These are phyloP conservation scores for Neosilurus hyrtlii DNA, from an alignment of 2,797 vertebrate species.

Conservation along the genomic window DNA sequence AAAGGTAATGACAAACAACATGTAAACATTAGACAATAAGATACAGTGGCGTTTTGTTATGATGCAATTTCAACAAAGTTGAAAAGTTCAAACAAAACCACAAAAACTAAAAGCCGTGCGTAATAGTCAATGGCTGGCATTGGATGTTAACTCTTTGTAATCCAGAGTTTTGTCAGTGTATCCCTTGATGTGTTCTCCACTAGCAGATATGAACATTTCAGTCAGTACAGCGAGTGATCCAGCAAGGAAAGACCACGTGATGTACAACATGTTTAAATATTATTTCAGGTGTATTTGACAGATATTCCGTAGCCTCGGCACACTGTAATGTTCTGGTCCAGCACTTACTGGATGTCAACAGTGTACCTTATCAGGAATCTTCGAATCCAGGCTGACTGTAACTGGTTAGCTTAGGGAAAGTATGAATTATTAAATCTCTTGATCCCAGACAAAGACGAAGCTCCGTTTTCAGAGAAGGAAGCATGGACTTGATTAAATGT, in stretches of 20 bases:
- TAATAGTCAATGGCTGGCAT: not conserved
- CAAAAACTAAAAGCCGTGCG: not conserved
- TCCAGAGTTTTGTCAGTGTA: not conserved
- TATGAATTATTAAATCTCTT: not conserved
- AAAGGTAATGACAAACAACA: not conserved
- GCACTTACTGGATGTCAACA: not conserved
- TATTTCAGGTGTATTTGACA: not conserved
- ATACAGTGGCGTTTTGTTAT: not conserved
- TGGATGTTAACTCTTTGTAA: not conserved
- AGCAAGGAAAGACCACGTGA: not conserved
- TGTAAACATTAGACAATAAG: not conserved
- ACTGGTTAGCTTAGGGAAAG: not conserved
- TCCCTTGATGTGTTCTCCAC: not conserved
- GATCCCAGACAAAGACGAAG: not conserved
- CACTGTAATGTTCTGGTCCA: not conserved
- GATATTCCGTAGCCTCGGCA: not conserved
- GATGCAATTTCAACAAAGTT: not conserved
- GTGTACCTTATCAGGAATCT: not conserved
- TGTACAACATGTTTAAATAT: not conserved
- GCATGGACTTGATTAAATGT: not conserved
- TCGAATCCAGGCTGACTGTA: not conserved
- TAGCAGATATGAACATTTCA: not conserved
- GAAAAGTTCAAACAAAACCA: too few relatives aligned
- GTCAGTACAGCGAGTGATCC: not conserved
- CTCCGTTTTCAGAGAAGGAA: not conserved